phyloP scores from a whole-genome alignment of 2,797 vertebrate genomes.

The Diglossa cyanea region DNA sequence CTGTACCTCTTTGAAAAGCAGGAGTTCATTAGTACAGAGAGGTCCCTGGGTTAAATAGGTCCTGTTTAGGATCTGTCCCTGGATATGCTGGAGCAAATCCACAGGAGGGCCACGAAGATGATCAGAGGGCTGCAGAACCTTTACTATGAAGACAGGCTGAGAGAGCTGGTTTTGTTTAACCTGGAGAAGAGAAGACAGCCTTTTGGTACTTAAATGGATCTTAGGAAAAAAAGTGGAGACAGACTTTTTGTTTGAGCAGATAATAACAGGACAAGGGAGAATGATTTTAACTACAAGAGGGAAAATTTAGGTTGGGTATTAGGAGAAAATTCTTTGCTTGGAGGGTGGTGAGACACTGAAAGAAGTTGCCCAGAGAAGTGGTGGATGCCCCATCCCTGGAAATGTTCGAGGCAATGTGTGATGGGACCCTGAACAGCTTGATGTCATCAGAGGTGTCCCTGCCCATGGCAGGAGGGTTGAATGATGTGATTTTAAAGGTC shows the following conservation, averaged over 20 bases:
- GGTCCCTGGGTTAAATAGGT: background rate
- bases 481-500: background rate
- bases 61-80: background rate
- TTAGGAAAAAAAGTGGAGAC: background rate
- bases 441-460: background rate
- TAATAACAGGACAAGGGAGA: background rate
- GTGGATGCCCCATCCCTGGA: background rate
- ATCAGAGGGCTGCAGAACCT: background rate
- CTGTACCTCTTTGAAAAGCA: background rate
- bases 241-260: background rate
- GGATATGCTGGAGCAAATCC: background rate
- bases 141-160: background rate
- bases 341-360: background rate
- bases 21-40: background rate
- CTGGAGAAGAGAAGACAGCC: background rate
- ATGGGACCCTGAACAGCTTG: background rate
- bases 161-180: background rate
- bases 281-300: background rate
- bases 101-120: background rate
- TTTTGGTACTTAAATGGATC: background rate
- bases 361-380: background rate
- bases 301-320: background rate
- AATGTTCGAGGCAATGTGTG: background rate
- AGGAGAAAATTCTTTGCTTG: background rate
- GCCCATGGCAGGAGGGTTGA: rapidly evolving